Base-by-base conservation (phyloP, 2,797 vertebrate species). In the Pseudochirops corinnae region DNA sequence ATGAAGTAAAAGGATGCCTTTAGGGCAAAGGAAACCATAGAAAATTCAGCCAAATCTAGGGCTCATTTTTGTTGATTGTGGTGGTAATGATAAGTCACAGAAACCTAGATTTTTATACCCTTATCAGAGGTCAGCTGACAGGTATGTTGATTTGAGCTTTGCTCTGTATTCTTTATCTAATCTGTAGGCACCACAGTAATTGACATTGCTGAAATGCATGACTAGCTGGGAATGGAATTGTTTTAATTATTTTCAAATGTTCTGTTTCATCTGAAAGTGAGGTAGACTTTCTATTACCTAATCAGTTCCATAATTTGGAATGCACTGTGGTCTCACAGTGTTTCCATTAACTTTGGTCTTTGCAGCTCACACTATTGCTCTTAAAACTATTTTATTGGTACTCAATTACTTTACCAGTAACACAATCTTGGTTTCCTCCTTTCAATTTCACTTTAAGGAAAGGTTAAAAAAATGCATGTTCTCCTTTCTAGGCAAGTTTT, bases 171-270 rank as follows among this genome's bases (percentile, higher is more conserved):
- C 1, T 12, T 1, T 0, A 31, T 31, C 55, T 16, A 26, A 5
- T 0, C 12, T 3, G 10, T 74, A 56, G 5, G 3, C 0, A 0
- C 11, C 3, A 10, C 46, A 28, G 0, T 24, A 3, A 0, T 29
- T n/a, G 50, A 6, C 33, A 29, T 46, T 12, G 1, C 21, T 7
- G 56, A 7, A 31, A 12, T 0, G 24, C 58, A 95, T 46, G 28
- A n/a, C 52, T 55, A 2, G 2, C 13, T 18, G 0, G 56, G n/a
- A 82, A 26, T 0, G 6, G 53, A 50, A 21, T 2, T 10, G 5
- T 29, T 91, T 74, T 50, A 53, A 33, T 3, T 11, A 12, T 52
- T n/a, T 53, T 29, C 67, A 52, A 52, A 31, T 24, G 7, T 6
- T 56, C 55, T 55, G 6, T 92, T 55, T 74, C 60, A 18, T 33